Conservation (phyloP, 2,888 invertebrate genomes). For the Xylota segnis region DNA sequence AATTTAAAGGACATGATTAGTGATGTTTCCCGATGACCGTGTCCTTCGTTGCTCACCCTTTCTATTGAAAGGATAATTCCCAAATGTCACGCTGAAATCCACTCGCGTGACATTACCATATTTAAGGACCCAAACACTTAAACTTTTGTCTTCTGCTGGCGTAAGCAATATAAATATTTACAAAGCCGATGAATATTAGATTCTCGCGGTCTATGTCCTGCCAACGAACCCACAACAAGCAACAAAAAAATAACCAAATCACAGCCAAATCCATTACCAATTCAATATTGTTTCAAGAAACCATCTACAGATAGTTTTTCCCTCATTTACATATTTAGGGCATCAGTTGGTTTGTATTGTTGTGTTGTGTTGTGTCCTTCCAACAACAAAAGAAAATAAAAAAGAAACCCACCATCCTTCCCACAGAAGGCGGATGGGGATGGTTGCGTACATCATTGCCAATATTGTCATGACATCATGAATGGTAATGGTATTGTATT, state of each 20-base stretch:
- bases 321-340: conserved; percentile 31
- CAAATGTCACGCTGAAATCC: conserved; percentile 20
- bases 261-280: conserved; percentile 5
- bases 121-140: not conserved
- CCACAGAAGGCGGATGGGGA: not conserved
- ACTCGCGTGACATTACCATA: conserved; percentile 9
- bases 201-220: not conserved
- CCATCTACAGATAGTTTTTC: conserved; percentile 22
- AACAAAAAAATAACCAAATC: conserved; percentile 10
- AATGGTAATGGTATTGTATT: conserved; percentile 64
- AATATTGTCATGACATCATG: conserved; percentile 73
- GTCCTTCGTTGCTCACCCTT: conserved; percentile 9
- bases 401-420: not conserved
- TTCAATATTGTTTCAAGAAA: conserved; percentile 14
- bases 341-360: not conserved
- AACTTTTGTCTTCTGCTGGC: not conserved
- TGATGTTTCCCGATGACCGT: not conserved
- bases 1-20: not conserved
- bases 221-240: not conserved
- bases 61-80: conserved; percentile 5
- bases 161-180: not conserved
- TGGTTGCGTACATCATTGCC: conserved; percentile 60
- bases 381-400: not conserved
- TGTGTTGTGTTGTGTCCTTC: not conserved
- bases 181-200: too few species aligned